These are phyloP conservation scores for Dascyllus trimaculatus DNA, from an alignment of 2,113 vertebrate species.

Conservation along the genomic window DNA sequence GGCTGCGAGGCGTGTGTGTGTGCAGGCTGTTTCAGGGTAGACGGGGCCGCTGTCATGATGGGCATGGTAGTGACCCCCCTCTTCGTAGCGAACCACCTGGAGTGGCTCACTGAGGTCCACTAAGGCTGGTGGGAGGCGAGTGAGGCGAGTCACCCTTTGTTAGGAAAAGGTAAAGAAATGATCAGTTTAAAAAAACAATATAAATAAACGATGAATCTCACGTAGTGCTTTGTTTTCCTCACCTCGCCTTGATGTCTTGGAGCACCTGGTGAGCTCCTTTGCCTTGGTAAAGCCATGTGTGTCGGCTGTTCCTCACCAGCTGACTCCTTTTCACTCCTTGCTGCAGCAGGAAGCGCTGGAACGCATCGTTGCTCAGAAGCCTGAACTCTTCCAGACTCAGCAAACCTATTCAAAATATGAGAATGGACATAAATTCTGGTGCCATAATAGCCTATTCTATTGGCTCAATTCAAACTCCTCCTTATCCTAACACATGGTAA, in stretches of 20 bases:
- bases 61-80: slow-evolving; percentile 97
- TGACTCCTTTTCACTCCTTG: slow-evolving; percentile 92
- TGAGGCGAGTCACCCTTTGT: slow-evolving; percentile 92
- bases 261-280: slow-evolving; percentile 95
- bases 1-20: slow-evolving; percentile 92
- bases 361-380: slow-evolving; percentile 91
- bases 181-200: not conserved
- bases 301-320: slow-evolving; percentile 96
- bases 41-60: slow-evolving; percentile 97
- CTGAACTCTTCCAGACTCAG: slow-evolving; percentile 95
- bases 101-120: slow-evolving; percentile 97
- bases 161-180: not conserved
- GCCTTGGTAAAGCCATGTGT: slow-evolving; percentile 98
- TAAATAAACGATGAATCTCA: not conserved
- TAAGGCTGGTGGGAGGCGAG: slow-evolving; percentile 89
- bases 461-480: too few species aligned
- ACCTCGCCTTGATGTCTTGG: slow-evolving; percentile 92
- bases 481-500: too few species aligned
- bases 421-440: not conserved
- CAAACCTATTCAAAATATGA: slow-evolving; percentile 84
- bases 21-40: slow-evolving; percentile 95
- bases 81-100: slow-evolving; percentile 94
- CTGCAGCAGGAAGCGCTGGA: slow-evolving; percentile 93
- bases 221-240: slow-evolving; percentile 21
- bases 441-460: too few species aligned